Conservation (phyloP, 2,888 invertebrate species). For the Hypsopygia costalis region DNA sequence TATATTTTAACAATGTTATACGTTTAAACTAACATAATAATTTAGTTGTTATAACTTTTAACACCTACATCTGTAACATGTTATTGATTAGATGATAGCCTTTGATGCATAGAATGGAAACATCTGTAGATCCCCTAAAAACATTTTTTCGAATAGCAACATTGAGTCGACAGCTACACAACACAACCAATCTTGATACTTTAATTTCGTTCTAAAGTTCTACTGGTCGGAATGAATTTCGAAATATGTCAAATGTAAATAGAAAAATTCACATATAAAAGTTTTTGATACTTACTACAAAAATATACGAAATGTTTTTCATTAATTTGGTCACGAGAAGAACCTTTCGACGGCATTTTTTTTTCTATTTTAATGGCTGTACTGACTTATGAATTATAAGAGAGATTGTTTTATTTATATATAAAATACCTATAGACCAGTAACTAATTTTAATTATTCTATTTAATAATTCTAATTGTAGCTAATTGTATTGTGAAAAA, state of each 20-base stretch:
- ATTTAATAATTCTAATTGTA: too few species aligned
- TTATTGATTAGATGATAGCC: too few species aligned
- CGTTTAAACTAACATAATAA: too few species aligned
- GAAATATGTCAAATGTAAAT: slow-evolving; percentile 21
- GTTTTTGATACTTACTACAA: slow-evolving; percentile 38
- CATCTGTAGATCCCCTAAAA: too few species aligned
- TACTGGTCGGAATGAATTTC: slow-evolving; percentile 38
- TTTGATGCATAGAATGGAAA: too few species aligned
- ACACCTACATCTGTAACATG: too few species aligned
- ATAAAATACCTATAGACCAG: too few species aligned
- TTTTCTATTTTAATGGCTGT: neutral
- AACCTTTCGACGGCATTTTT: slow-evolving; percentile 10
- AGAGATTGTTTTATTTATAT: too few species aligned
- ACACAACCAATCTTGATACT: slow-evolving; percentile 35
- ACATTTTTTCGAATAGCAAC: slow-evolving; percentile 21
- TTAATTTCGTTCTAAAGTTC: slow-evolving; percentile 21
- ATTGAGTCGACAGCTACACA: slow-evolving; percentile 25
- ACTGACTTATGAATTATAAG: slow-evolving; percentile 1
- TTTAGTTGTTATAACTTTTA: too few species aligned
- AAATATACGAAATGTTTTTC: slow-evolving; percentile 49
- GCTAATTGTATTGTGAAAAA: too few species aligned
- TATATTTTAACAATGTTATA: too few species aligned
- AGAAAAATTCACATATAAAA: slow-evolving; percentile 38
- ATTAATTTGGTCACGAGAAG: slow-evolving; percentile 33
- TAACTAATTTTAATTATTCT: too few species aligned